Evolutionary conservation across 2,888 invertebrate species (phyloP), one percentile per base, ranked within the genome.

Genomic region (Euplagia quadripunctaria): DNA sequence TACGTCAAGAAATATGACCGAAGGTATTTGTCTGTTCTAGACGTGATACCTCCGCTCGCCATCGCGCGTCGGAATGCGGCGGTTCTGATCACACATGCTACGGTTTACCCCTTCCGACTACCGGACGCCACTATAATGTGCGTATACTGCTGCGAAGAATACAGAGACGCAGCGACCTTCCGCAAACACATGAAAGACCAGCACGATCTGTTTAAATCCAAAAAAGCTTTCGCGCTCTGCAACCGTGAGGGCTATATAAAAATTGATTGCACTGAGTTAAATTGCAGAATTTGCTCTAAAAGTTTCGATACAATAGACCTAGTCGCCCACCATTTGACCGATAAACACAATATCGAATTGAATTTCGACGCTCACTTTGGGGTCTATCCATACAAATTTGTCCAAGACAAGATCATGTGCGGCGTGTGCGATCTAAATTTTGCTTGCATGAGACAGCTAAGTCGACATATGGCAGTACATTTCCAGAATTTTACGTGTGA

Each of bases 21-120:
- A 83, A 87, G 90, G 84, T 89, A 88, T 93, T 93, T 93, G 89
- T 93, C 89, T 93, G 92, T 93, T 93, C 87, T 93, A 93, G 93
- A 90, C 86, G 64, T 46, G 74, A 76, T 64, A 83, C 89, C 88
- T 86, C 87, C 89, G 84, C 86, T 90, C 86, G 80, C 87, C 87
- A 87, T 88, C 87, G 91, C 90, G 83, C 91, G 89, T 82, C 89
- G 88, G 83, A 93, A 93, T 87, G 93, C 92, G 81, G 90, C 91
- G 88, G 75, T 88, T 75, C 87, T 94, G 79, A 87, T 93, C 87
- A 86, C 86, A 85, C 90, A 88, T 83, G 86, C 92, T 52, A 93
- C 93, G 66, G 93, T 90, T 70, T 93, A 91, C 87, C 93, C 93
- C 82, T 94, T 93, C 88, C 88, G 92, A 76, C 90, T 93, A 65